Base-by-base conservation (phyloP, 1,140 invertebrate species). In the Drosophila asahinai region DNA sequence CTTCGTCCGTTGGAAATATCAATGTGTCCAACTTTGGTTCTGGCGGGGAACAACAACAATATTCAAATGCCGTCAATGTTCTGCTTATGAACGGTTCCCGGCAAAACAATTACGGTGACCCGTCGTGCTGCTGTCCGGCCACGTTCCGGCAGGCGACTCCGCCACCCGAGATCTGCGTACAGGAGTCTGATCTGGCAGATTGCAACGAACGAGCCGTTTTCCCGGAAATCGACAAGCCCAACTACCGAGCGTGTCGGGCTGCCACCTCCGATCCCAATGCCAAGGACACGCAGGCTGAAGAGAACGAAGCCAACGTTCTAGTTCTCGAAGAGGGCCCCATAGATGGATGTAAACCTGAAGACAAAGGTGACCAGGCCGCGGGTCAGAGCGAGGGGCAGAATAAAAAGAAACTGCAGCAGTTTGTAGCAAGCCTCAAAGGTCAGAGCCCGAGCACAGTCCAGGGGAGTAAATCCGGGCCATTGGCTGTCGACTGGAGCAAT, bases 51-150 rank as follows among this genome's bases (percentile, higher is more conserved):
- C 40, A 49, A 14, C 25, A 48, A 27, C 7, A 48, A 11, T 11
- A 43, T 36, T n/a, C 71, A 17, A 70, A 78, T 36, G 49, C 70
- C 0, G 49, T 87, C 3, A 87, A 81, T 42, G 84, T 87, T 8
- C 60, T 87, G 6, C 63, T 87, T 4, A 78, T 87, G 84, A 55
- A 62, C 8, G 51, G 45, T 19, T 33, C 55, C 11, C 43, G 58
- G 5, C 43, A 54, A 38, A 30, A 47, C 5, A 43, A 47, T 25
- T 47, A 27, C 8, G 64, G 60, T 5, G 55, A 42, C 11, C 38
- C 36, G 33, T n/a, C 25, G 0, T 75, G 51, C 17, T 40, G 30
- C 33, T 71, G 43, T n/a, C 52, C 59, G 2, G 15, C 33, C 14
- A 49, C 33, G 15, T 61, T 42, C 9, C 49, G 40, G 15, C 45